Evolutionary conservation across 2,797 vertebrate species (phyloP).

Genomic region (Enteromius mattozi): DNA sequence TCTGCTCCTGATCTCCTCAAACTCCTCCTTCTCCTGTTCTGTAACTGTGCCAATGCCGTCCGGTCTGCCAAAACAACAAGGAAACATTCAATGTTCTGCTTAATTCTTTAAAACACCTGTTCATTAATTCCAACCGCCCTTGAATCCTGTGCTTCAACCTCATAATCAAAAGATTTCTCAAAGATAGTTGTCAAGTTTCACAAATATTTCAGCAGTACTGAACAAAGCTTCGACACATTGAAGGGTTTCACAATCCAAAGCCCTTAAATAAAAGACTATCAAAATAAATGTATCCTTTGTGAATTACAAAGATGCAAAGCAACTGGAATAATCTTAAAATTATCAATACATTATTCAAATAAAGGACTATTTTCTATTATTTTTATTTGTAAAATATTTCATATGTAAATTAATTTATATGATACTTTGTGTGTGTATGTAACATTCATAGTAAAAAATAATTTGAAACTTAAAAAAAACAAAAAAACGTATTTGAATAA

Average conservation of each 20-base stretch:
- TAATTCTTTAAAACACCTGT: conserved; percentile 20
- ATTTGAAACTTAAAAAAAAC: no score
- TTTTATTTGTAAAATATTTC: not conserved
- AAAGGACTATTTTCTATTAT: not conserved
- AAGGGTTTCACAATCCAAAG: not conserved
- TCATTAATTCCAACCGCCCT: conserved; percentile 19
- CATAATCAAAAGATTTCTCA: conserved; percentile 7
- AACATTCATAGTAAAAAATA: no score
- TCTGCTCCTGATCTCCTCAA: conserved; percentile 87
- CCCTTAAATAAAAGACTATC: not conserved
- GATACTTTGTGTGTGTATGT: not conserved
- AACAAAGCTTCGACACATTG: not conserved
- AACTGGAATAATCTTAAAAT: not conserved
- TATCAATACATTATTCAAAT: not conserved
- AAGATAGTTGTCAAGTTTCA: not conserved
- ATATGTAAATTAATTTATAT: not conserved
- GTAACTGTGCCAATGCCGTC: conserved; percentile 94
- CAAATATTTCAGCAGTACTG: not conserved
- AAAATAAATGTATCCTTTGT: not conserved
- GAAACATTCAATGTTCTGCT: not conserved
- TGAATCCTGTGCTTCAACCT: not conserved
- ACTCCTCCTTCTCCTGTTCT: conserved; percentile 89
- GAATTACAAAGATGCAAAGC: not conserved
- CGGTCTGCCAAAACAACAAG: conserved; percentile 77
- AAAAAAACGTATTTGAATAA: no score